A percentile compares a stretch with the other conserved stretches of the same genome.
Conservation (phyloP, 2,888 invertebrate genomes). For the Mimachlamys varia region DNA sequence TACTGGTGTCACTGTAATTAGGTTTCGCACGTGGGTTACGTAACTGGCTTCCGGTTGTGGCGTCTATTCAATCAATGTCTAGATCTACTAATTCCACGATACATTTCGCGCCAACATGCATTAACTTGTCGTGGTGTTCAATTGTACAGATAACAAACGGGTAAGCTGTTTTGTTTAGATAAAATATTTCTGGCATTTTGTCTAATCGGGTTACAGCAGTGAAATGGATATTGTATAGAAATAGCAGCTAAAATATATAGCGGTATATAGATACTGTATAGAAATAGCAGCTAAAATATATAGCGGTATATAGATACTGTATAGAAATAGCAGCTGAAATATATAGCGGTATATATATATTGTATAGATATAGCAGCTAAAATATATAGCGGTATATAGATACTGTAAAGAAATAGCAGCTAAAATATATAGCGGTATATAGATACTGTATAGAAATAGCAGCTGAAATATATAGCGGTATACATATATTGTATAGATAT, state of each 20-base stretch:
- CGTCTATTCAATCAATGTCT: slow-evolving; percentile 2
- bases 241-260: not conserved
- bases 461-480: no score
- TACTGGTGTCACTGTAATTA: not conserved
- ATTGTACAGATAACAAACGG: not conserved
- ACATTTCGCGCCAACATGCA: slow-evolving; percentile 24
- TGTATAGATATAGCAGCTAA: no score
- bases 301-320: no score
- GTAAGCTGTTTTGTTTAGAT: slow-evolving; percentile 15
- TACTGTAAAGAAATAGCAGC: no score
- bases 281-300: no score
- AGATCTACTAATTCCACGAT: not conserved
- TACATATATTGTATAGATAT: no score
- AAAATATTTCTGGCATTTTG: not conserved
- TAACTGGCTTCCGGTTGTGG: not conserved
- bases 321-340: no score
- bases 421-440: no score
- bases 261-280: not conserved
- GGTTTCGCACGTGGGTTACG: slow-evolving; percentile 24
- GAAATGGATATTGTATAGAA: not conserved
- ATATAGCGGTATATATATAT: no score
- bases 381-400: no score
- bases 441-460: no score
- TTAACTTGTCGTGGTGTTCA: slow-evolving; percentile 11
- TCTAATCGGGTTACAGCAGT: not conserved